A percentile compares a stretch with the other conserved stretches of the same genome.
Conservation (phyloP, 1,140 invertebrate genomes). For the Nasonia vitripennis region DNA sequence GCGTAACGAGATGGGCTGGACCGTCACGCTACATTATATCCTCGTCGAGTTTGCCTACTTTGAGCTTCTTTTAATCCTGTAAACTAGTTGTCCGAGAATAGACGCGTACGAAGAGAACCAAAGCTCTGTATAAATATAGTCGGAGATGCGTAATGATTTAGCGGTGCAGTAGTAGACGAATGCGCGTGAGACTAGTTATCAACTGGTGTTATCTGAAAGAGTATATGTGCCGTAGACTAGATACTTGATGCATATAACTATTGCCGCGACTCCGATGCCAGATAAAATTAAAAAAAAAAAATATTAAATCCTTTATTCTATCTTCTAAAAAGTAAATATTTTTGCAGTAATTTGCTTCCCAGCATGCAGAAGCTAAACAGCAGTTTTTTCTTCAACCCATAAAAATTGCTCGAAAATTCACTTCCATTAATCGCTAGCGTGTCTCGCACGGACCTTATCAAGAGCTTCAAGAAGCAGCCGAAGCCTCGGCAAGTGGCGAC, state of each 20-base stretch:
- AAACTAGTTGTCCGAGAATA: too few species aligned
- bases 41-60: too few species aligned
- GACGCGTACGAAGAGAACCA: too few species aligned
- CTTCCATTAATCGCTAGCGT: not conserved
- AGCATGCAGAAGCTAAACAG: too few species aligned
- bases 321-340: not conserved
- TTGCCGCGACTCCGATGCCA: not conserved
- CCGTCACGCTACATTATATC: too few species aligned
- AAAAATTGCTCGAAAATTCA: not conserved
- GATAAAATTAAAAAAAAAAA: not conserved
- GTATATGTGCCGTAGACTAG: not conserved
- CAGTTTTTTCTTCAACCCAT: too few species aligned
- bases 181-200: not conserved
- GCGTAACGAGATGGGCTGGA: not conserved
- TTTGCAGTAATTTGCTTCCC: too few species aligned
- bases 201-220: not conserved
- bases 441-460: slow-evolving; percentile 79
- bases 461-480: slow-evolving; percentile 89
- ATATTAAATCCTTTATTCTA: not conserved
- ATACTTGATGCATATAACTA: not conserved
- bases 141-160: not conserved
- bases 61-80: not conserved
- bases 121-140: not conserved
- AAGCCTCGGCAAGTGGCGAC: slow-evolving; percentile 91
- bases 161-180: not conserved